phyloP scores from a whole-genome alignment of 2,888 invertebrate species.

The Andrena marginata region DNA sequence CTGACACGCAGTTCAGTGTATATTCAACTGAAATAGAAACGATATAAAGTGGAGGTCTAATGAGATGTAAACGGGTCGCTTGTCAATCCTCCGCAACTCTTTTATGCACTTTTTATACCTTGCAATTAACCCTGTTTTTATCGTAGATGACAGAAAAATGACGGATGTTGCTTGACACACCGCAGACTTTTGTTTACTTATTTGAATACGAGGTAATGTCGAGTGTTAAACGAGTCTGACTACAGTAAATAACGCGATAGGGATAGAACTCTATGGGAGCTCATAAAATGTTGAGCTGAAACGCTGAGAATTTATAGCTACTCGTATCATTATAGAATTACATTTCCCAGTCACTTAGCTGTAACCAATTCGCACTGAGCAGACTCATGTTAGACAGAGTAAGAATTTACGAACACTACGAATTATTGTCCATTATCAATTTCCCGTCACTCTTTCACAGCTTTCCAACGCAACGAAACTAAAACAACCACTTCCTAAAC shows the following conservation, averaged over 20 bases:
- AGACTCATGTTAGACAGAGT: not conserved
- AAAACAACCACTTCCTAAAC: conserved; percentile 5
- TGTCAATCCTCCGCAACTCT: not conserved
- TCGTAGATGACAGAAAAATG: not conserved
- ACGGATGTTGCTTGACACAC: not conserved
- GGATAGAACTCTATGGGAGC: too few species aligned
- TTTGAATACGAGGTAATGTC: too few species aligned
- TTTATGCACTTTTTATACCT: not conserved
- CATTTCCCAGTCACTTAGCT: not conserved
- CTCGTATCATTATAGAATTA: not conserved
- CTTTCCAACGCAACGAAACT: not conserved
- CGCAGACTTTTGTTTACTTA: too few species aligned
- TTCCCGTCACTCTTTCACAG: not conserved
- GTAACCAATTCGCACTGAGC: not conserved
- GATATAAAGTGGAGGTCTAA: not conserved
- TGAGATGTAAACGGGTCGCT: not conserved
- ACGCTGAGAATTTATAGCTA: not conserved
- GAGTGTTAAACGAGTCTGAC: too few species aligned
- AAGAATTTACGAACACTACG: not conserved
- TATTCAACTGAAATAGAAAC: too few species aligned
- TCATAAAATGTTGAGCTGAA: not conserved
- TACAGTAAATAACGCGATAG: too few species aligned
- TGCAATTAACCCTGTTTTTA: not conserved
- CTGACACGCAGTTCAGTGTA: too few species aligned
- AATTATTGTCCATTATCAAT: not conserved